Conservation (phyloP, 2,113 vertebrate species). For the Lampris megalopsis region DNA sequence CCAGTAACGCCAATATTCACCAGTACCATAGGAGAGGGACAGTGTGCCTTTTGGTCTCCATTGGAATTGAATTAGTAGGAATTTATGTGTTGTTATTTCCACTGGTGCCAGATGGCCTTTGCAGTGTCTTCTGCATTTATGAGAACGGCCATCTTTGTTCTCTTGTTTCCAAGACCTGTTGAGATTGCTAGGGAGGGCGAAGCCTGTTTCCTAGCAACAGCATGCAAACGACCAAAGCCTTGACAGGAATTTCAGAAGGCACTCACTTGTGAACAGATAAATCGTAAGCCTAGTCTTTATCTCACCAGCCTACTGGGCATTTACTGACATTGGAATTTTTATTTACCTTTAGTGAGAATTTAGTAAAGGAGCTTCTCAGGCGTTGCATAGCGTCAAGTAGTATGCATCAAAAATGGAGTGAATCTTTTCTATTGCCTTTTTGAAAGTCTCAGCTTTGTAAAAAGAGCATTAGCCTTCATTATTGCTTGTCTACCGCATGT, state of each 20-base stretch:
- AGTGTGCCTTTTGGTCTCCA: conserved; percentile 22
- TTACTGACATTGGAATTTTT: background rate
- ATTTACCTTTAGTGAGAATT: background rate
- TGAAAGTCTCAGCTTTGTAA: too few relatives aligned
- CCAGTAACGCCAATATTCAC: background rate
- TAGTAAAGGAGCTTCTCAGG: background rate
- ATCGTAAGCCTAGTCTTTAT: conserved; percentile 18
- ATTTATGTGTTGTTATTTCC: conserved; percentile 46
- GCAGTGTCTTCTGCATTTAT: conserved; percentile 54
- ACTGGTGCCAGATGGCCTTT: conserved; percentile 70
- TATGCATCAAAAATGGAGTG: background rate
- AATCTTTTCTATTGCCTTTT: too few relatives aligned
- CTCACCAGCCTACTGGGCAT: background rate
- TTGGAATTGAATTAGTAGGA: conserved; percentile 31
- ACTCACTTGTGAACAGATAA: conserved; percentile 31
- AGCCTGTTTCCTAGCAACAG: conserved; percentile 85
- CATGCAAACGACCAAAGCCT: conserved; percentile 56
- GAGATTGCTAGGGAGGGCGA: conserved; percentile 68
- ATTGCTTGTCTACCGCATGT: background rate
- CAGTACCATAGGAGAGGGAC: background rate
- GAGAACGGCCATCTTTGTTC: conserved; percentile 81
- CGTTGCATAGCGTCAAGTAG: background rate
- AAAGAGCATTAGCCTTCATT: too few relatives aligned
- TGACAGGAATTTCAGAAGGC: conserved; percentile 61
- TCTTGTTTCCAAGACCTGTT: conserved; percentile 64